Conservation (phyloP, 2,797 vertebrate genomes). For the Enteromius unitaeniatus region DNA sequence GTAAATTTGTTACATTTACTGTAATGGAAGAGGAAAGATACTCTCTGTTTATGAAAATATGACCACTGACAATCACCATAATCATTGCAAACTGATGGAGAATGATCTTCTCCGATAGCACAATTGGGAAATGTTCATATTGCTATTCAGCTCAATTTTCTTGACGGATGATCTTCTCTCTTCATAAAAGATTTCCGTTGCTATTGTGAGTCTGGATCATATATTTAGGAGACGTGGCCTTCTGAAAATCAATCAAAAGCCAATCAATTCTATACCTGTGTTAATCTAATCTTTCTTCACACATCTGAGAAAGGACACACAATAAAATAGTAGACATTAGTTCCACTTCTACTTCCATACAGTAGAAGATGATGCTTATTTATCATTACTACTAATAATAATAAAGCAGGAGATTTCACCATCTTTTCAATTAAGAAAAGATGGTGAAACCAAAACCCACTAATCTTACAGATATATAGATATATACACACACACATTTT, state of each 20-base stretch:
- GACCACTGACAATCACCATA: slow-evolving; percentile 24
- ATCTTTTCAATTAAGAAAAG: background rate
- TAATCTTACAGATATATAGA: no score
- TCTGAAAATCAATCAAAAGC: slow-evolving; percentile 40
- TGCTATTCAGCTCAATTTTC: slow-evolving; percentile 33
- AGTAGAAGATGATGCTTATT: background rate
- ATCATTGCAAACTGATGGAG: slow-evolving; percentile 25
- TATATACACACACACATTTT: no score
- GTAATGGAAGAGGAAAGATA: slow-evolving; percentile 5
- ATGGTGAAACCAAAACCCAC: no score
- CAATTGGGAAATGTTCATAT: slow-evolving; percentile 30
- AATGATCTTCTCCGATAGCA: slow-evolving; percentile 21
- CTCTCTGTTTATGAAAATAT: slow-evolving; percentile 17
- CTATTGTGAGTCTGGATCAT: slow-evolving; percentile 38
- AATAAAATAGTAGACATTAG: background rate
- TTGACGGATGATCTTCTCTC: slow-evolving; percentile 29
- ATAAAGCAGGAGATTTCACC: slow-evolving; percentile 25
- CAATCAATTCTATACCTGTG: slow-evolving; percentile 18
- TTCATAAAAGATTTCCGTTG: slow-evolving; percentile 32
- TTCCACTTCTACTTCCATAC: background rate
- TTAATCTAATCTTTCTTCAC: slow-evolving; percentile 28
- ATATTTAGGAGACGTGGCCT: slow-evolving; percentile 33
- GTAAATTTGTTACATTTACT: background rate
- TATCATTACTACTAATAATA: background rate
- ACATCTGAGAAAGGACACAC: background rate